Conservation (phyloP, 1,140 invertebrate genomes). For the Sinonovacula constricta region DNA sequence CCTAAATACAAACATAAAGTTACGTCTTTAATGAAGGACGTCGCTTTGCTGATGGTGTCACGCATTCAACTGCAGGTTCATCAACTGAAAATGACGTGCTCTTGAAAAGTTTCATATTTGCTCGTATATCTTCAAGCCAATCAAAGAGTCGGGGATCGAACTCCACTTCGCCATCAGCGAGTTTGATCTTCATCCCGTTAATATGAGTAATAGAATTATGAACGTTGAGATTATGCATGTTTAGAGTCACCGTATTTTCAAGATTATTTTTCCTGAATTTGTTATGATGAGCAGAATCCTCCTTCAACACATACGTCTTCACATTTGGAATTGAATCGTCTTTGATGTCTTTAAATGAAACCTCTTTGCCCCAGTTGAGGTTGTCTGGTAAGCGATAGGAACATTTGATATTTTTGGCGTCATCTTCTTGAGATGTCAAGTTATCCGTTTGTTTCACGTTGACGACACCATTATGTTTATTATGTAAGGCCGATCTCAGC, state of each 20-base stretch:
- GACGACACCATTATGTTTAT: conserved; percentile 27
- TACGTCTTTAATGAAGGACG: conserved; percentile 17
- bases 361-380: conserved; percentile 46
- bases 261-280: conserved; percentile 46
- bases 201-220: conserved; percentile 46
- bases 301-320: conserved; percentile 46
- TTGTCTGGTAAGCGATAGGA: conserved; percentile 50
- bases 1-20: too few relatives aligned
- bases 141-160: conserved; percentile 45
- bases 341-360: conserved; percentile 47
- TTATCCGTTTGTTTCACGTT: conserved; percentile 31
- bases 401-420: conserved; percentile 49
- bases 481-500: conserved; percentile 34
- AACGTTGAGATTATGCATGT: conserved; percentile 44
- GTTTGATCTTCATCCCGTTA: conserved; percentile 31
- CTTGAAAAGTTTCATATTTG: conserved; percentile 22
- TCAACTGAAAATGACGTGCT: conserved; percentile 10
- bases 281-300: conserved; percentile 14
- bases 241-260: conserved; percentile 41
- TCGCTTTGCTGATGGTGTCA: conserved; percentile 22
- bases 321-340: conserved; percentile 45
- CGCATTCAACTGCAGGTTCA: conserved; percentile 1
- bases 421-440: background rate
- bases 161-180: conserved; percentile 25
- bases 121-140: conserved; percentile 39